Percentiles rank a stretch among this genome's conserved stretches.
Evolutionary conservation across 2,888 invertebrate genomes (phyloP).

Genomic region (Nemurella pictetii): DNA sequence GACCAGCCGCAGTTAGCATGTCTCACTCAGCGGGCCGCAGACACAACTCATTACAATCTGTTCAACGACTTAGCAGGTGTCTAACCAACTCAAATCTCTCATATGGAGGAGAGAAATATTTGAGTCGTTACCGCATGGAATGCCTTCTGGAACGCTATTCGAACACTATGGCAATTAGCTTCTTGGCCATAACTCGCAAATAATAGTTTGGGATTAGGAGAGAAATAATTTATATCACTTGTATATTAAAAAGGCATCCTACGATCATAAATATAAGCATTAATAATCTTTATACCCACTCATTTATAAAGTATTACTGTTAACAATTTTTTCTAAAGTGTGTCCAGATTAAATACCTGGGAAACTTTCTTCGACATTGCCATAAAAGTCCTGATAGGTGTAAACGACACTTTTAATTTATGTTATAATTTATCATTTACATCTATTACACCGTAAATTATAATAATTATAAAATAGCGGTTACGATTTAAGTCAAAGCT

Average conservation of each 20-base stretch:
- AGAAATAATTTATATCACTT: not conserved
- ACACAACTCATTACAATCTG: conserved; percentile 11
- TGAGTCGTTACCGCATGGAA: not conserved
- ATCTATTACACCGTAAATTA: not conserved
- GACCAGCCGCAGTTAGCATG: not conserved
- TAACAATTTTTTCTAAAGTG: too few species aligned
- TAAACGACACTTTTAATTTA: not conserved
- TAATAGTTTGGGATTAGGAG: not conserved
- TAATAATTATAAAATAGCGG: not conserved
- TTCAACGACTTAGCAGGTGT: conserved; percentile 18
- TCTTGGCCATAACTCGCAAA: not conserved
- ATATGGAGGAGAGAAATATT: not conserved
- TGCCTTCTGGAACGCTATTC: not conserved
- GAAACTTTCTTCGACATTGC: not conserved
- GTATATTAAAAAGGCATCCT: not conserved
- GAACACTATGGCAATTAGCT: not conserved
- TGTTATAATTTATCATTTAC: not conserved
- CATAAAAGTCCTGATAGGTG: not conserved
- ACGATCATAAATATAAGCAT: not conserved
- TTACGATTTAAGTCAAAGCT: too few species aligned
- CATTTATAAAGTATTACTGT: too few species aligned
- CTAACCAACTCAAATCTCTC: not conserved
- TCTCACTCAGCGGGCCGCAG: not conserved
- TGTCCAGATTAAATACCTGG: too few species aligned
- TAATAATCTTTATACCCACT: not conserved